Evolutionary conservation across 2,888 invertebrate genomes (phyloP).

Genomic region (Atherix ibis): DNA sequence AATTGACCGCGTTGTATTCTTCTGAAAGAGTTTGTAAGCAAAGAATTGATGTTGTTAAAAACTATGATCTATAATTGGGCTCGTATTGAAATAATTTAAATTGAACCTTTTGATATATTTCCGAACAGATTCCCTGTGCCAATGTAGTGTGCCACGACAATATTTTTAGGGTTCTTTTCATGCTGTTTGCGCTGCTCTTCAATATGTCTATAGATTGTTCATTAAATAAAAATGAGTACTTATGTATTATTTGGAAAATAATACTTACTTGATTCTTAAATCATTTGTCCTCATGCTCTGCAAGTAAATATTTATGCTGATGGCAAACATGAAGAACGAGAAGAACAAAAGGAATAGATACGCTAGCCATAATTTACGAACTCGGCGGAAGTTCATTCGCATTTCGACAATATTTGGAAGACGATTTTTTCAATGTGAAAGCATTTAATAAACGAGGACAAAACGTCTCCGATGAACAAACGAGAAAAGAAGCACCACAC

Average conservation of each 20-base stretch:
- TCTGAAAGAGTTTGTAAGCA: conserved; percentile 15
- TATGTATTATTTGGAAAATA: too few relatives aligned
- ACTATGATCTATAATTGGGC: background rate
- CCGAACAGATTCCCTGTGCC: conserved; percentile 65
- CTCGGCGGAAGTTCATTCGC: conserved; percentile 20
- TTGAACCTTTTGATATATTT: conserved; percentile 59
- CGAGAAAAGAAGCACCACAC: too few relatives aligned
- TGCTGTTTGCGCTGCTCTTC: conserved; percentile 6
- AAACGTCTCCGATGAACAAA: too few relatives aligned
- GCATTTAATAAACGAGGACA: too few relatives aligned
- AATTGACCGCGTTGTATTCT: conserved; percentile 54
- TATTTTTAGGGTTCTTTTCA: conserved; percentile 24
- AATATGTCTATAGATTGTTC: too few relatives aligned
- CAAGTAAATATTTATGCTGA: conserved; percentile 30
- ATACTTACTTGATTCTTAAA: conserved; percentile 10
- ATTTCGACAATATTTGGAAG: too few relatives aligned
- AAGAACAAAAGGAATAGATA: conserved; percentile 30
- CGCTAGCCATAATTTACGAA: conserved; percentile 29
- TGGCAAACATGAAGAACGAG: conserved; percentile 32
- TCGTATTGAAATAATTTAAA: background rate
- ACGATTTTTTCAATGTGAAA: too few relatives aligned
- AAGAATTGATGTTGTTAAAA: conserved; percentile 1
- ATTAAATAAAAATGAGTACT: too few relatives aligned
- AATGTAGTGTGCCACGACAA: conserved; percentile 78
- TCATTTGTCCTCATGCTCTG: conserved; percentile 12